These are phyloP conservation scores for Blera fallax DNA, from an alignment of 2,888 invertebrate genomes.

Conservation along the genomic window DNA sequence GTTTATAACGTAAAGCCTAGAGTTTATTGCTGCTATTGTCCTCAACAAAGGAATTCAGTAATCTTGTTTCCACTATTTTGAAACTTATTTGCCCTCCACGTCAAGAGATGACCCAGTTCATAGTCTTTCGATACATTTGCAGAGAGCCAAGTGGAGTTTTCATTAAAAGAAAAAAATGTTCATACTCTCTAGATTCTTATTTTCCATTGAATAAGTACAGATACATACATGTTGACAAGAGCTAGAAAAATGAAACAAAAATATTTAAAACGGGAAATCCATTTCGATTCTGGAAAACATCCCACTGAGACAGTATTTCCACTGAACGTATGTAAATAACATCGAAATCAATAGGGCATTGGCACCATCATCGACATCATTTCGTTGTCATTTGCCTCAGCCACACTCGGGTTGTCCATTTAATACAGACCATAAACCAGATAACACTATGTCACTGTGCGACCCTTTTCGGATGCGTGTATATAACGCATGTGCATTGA, in stretches of 20 bases:
- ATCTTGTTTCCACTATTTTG: no score
- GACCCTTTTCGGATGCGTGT: background rate
- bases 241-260: background rate
- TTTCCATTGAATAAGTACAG: no score
- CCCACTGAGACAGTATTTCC: background rate
- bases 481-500: slow-evolving; percentile 25
- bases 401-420: background rate
- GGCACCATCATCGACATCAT: background rate
- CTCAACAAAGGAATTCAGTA: no score
- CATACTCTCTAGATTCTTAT: no score
- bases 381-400: background rate
- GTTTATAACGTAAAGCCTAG: no score
- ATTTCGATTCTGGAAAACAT: background rate
- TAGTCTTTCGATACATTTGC: no score
- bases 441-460: background rate
- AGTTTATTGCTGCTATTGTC: no score
- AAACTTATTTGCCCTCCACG: no score
- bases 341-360: background rate
- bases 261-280: background rate
- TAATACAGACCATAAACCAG: background rate
- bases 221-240: no score
- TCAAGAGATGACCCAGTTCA: no score
- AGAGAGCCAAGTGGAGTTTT: no score
- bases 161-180: no score
- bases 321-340: background rate